phyloP scores from a whole-genome alignment of 2,888 invertebrate genomes.

The Watsonalla cultraria region DNA sequence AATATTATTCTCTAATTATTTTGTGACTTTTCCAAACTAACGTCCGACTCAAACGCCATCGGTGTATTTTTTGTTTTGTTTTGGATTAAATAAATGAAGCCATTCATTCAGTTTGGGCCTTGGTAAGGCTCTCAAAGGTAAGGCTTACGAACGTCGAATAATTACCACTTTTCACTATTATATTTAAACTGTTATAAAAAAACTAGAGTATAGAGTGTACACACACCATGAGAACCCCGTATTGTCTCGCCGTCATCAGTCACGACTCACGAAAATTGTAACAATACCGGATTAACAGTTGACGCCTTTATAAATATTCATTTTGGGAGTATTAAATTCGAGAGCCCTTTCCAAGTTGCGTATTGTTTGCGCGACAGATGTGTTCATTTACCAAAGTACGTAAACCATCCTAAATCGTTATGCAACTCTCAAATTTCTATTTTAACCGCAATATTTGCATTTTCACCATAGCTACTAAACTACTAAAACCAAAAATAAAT shows the following conservation, averaged over 20 bases:
- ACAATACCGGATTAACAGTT: conserved; percentile 74
- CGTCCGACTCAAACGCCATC: too few species aligned
- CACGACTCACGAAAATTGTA: conserved; percentile 66
- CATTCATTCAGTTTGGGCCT: too few species aligned
- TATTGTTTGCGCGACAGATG: conserved; percentile 71
- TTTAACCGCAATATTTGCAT: background rate
- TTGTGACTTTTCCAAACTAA: too few species aligned
- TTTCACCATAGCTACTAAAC: background rate
- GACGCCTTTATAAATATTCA: conserved; percentile 78
- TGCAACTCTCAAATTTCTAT: background rate
- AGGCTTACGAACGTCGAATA: too few species aligned
- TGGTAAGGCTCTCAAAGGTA: too few species aligned
- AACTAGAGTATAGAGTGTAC: too few species aligned
- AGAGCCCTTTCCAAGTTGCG: conserved; percentile 47
- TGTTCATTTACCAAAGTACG: conserved; percentile 28
- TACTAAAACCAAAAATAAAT: too few species aligned
- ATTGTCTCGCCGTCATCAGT: conserved; percentile 73
- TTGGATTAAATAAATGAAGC: too few species aligned
- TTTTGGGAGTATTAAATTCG: conserved; percentile 59
- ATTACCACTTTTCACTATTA: too few species aligned
- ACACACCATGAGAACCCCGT: conserved; percentile 46
- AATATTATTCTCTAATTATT: too few species aligned
- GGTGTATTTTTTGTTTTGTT: too few species aligned
- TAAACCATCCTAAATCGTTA: conserved; percentile 17
- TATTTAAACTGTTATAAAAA: too few species aligned